Evolutionary conservation across 2,888 invertebrate genomes (phyloP), one percentile per base, ranked within the genome.

Genomic region (Chrysomela aeneicollis): DNA sequence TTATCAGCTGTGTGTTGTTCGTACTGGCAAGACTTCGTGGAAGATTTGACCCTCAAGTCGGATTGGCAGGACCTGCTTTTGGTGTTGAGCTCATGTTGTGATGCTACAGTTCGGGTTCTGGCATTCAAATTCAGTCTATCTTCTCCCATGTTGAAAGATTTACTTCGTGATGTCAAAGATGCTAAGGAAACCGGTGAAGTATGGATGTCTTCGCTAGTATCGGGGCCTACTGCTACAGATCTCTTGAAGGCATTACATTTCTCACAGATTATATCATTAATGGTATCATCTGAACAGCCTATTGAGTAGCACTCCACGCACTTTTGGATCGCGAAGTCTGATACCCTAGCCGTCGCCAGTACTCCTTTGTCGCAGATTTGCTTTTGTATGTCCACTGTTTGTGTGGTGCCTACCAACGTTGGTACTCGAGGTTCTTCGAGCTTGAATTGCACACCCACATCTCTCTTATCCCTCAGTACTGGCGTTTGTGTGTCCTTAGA

Each of bases 121-220:
- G 73, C 68, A 2, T 64, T 54, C 9, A 84, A 75, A 59, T 84
- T 84, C 0, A 85, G 74, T 69, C 84, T 85, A 55, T 85, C 85
- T 54, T 87, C 87, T 1, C 87, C 87, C 72, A 87, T 82, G 74
- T 87, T 87, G 72, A 88, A 89, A 0, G 88, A 88, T 67, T 86
- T 85, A 74, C 87, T 88, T 59, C 87, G 82, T 1, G 84, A 84
- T 57, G 76, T 82, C 74, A 85, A 77, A 63, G 84, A 82, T 22
- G 84, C 82, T 22, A 87, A 75, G 0, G 86, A 87, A 30, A 86
- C 77, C 1, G 86, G 82, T 17, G 77, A 74, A 0, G 78, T 72
- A 61, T 76, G 74, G 30, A 61, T 63, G 60, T 79, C 78, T 68
- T 75, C 76, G 55, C 62, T 70, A 22, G 64, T 74, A 8, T 85